Evolutionary conservation across 1,140 invertebrate genomes (phyloP).

Genomic region (Coboldia fuscipes): DNA sequence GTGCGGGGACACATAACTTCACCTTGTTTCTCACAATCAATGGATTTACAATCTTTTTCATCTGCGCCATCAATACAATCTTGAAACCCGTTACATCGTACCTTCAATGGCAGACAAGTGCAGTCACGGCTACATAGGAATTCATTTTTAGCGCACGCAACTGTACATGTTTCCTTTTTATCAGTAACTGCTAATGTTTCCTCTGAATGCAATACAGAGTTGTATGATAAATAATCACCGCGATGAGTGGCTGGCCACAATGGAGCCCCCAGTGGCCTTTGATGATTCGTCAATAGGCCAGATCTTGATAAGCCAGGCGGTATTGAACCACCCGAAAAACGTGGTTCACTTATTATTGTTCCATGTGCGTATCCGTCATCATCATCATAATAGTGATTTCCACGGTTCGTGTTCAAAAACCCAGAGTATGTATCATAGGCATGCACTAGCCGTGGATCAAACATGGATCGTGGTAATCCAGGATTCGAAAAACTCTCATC

Average conservation of each 20-base stretch:
- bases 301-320: too few relatives aligned
- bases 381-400: slow-evolving; percentile 1
- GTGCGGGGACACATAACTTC: slow-evolving; percentile 42
- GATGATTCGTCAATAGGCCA: too few relatives aligned
- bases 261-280: too few relatives aligned
- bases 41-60: slow-evolving; percentile 34
- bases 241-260: too few relatives aligned
- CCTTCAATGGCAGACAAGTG: slow-evolving; percentile 26
- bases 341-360: slow-evolving; percentile 9
- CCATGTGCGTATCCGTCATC: slow-evolving; percentile 4
- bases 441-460: not conserved
- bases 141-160: slow-evolving; percentile 23
- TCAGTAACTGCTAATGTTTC: too few relatives aligned
- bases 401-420: not conserved
- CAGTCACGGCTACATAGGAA: slow-evolving; percentile 33
- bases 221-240: too few relatives aligned
- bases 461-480: too few relatives aligned
- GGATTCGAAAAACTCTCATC: too few relatives aligned
- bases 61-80: slow-evolving; percentile 43
- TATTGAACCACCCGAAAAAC: slow-evolving; percentile 5
- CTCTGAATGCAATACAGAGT: too few relatives aligned
- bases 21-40: too few relatives aligned
- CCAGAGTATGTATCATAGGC: not conserved
- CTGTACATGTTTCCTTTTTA: slow-evolving; percentile 22
- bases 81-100: slow-evolving; percentile 27